Percentiles rank a stretch among this genome's conserved stretches.
Conservation (phyloP, 1,140 invertebrate species). For the Diabrotica virgifera region DNA sequence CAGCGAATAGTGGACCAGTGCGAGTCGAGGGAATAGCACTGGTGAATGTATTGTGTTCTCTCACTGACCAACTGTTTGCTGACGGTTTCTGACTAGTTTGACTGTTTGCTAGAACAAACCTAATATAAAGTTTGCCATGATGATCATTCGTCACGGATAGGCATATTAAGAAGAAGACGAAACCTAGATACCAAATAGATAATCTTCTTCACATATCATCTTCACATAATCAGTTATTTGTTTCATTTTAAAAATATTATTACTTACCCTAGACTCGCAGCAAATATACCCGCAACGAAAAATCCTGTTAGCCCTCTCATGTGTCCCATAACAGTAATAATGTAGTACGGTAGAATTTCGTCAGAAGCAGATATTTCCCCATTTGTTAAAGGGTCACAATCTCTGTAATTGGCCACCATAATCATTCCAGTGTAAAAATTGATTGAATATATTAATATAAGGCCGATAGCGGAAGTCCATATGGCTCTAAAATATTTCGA, state of each 20-base stretch:
- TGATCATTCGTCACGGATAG: too few species aligned
- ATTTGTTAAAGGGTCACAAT: constrained; percentile 74
- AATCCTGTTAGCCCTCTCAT: constrained; percentile 77
- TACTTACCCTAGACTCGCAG: constrained; percentile 59
- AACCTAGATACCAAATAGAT: neutral
- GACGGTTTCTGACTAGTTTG: too few species aligned
- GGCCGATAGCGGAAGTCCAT: constrained; percentile 63
- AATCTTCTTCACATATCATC: neutral
- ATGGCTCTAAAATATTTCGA: constrained; percentile 54
- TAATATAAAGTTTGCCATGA: too few species aligned
- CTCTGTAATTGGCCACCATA: constrained; percentile 74
- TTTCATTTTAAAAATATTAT: too few species aligned
- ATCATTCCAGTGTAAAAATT: constrained; percentile 84
- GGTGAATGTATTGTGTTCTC: too few species aligned
- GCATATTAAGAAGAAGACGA: too few species aligned
- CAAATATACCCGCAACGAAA: constrained; percentile 63
- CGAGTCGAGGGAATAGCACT: too few species aligned
- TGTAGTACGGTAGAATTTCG: constrained; percentile 63
- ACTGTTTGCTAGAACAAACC: too few species aligned
- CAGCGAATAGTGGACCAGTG: too few species aligned
- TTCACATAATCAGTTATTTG: too few species aligned
- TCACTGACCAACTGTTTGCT: too few species aligned
- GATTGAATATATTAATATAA: constrained; percentile 64
- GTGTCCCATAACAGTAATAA: constrained; percentile 73
- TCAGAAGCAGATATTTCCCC: constrained; percentile 62